Base-by-base conservation (phyloP, 2,113 vertebrate species). In the Rhegmatorhina hoffmannsi region DNA sequence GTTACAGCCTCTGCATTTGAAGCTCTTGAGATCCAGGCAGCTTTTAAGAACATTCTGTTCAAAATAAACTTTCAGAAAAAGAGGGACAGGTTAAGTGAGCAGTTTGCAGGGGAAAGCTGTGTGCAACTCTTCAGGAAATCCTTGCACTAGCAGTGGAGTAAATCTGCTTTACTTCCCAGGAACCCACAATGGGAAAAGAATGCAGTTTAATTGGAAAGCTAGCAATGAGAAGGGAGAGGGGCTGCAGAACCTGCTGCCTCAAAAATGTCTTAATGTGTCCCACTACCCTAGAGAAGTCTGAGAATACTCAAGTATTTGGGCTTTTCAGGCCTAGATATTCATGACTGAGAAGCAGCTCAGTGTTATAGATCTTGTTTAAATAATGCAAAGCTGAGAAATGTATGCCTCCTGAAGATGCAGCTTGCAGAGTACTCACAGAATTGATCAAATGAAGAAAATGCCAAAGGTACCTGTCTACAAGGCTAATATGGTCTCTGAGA, bases 21-120 rank as follows among this genome's bases (percentile, higher is more conserved):
- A 84, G 21, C 9, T 81, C 36, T 64, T 63, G 64, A 75, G 52
- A 84, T 75, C 33, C 50, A 72, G 53, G 23, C 6, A 63, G 64
- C n/a, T 92, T 92, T 84, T 68, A 96, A 90, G 52, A 17, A 56
- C 3, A 10, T 66, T 62, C 6, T 85, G 81, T 86, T 33, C 50
- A 74, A 72, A 91, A 8, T 7, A 87, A 73, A 62, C 50, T 17
- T 86, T 75, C 28, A 70, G 68, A 66, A 92, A 63, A 77, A 8
- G 9, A 21, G 60, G 36, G 14, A 38, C 17, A 58, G 15, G 13
- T 52, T 66, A 77, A 91, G 25, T 31, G 58, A 87, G 16, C 17
- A 69, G 43, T 67, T 66, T 83, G 23, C 46, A 90, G 59, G 31
- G 52, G 62, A 47, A 72, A 85, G 6, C 36, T 46, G 13, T 5